Conservation (phyloP, 2,888 invertebrate genomes). For the Dryomyza anilis region DNA sequence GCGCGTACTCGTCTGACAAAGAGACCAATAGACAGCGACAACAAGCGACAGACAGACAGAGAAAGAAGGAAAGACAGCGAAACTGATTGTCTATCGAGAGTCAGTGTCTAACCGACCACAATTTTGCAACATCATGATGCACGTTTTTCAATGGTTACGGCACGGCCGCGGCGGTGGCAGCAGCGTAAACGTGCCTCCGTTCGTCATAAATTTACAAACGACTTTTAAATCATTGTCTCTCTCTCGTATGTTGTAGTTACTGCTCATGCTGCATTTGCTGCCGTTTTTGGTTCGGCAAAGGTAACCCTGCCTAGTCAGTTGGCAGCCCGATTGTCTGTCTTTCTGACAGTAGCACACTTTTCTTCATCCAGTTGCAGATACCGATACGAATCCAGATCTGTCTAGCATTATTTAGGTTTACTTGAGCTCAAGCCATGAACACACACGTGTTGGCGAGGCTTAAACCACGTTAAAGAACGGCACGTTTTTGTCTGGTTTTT, state of each 20-base stretch:
- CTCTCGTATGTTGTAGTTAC: too few species aligned
- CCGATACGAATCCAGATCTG: too few species aligned
- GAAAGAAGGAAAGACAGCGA: neutral
- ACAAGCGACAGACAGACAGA: neutral
- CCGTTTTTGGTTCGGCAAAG: neutral
- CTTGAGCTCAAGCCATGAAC: too few species aligned
- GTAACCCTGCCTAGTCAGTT: neutral
- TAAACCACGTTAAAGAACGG: too few species aligned
- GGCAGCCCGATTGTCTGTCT: neutral
- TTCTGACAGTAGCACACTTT: neutral
- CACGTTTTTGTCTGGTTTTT: neutral
- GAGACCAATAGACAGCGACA: too few species aligned
- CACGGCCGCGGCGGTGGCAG: neutral
- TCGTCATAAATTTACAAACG: neutral
- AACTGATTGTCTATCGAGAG: neutral
- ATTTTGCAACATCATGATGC: constrained; percentile 11
- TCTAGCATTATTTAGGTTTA: too few species aligned
- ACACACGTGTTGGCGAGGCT: too few species aligned
- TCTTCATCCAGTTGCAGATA: too few species aligned
- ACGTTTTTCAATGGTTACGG: too few species aligned
- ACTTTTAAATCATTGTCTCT: neutral
- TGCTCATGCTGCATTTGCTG: too few species aligned
- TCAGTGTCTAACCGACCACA: too few species aligned
- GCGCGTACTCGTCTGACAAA: too few species aligned
- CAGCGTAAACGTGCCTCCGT: constrained; percentile 6